Conservation (phyloP, 2,113 vertebrate genomes). For the Corythornis madagascariensis region DNA sequence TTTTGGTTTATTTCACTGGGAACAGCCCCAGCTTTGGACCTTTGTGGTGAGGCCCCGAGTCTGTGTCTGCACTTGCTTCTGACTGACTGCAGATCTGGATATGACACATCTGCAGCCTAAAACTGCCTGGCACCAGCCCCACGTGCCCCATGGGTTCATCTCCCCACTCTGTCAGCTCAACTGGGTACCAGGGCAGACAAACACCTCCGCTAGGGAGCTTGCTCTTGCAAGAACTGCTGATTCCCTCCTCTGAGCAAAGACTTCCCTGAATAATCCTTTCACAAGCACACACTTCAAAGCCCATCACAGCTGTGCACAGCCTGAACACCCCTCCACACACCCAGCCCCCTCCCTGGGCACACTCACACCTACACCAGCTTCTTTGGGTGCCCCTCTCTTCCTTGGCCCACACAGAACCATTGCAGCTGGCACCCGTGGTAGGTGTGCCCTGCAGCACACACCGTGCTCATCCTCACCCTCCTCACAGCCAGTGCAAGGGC, state of each 20-base stretch:
- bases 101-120: neutral
- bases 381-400: neutral
- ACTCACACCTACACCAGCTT: neutral
- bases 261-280: neutral
- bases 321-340: neutral
- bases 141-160: accelerated
- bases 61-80: neutral
- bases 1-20: neutral
- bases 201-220: neutral
- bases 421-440: neutral
- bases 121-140: neutral
- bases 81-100: neutral
- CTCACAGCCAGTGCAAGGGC: neutral
- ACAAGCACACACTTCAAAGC: neutral
- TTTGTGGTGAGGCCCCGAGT: neutral
- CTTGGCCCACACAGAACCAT: neutral
- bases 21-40: neutral
- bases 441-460: neutral
- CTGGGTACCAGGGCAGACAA: neutral
- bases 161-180: neutral
- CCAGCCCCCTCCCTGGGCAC: neutral
- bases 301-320: neutral
- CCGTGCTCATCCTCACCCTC: neutral
- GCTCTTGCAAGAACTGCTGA: neutral
- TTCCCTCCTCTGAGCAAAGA: neutral